phyloP scores from a whole-genome alignment of 2,113 vertebrate species.

The Phrynocephalus versicolor region DNA sequence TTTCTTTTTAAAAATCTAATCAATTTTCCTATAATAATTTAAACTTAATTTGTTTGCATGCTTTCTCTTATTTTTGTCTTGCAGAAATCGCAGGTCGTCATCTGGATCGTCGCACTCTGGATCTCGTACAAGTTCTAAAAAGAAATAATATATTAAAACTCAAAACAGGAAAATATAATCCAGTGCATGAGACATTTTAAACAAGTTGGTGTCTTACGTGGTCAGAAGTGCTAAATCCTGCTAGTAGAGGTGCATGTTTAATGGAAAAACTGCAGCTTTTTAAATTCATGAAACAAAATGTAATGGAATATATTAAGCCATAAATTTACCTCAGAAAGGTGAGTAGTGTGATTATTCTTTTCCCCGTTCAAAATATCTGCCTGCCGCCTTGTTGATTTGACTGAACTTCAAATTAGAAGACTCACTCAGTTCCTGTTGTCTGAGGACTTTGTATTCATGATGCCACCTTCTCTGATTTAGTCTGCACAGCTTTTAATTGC shows the following conservation, averaged over 20 bases:
- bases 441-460: not conserved
- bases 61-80: slow-evolving; percentile 80
- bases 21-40: not conserved
- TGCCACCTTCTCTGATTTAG: not conserved
- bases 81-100: slow-evolving; percentile 88
- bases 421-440: not conserved
- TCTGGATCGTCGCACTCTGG: slow-evolving; percentile 96
- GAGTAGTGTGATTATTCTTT: slow-evolving; percentile 1
- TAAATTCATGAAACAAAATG: slow-evolving; percentile 71
- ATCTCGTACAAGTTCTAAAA: slow-evolving; percentile 95
- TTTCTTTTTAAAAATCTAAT: too few species aligned
- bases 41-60: slow-evolving; percentile 66
- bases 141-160: slow-evolving; percentile 87
- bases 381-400: slow-evolving; percentile 35
- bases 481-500: not conserved
- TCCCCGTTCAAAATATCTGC: not conserved
- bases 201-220: slow-evolving; percentile 80
- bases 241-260: slow-evolving; percentile 82
- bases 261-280: slow-evolving; percentile 74
- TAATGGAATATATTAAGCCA: slow-evolving; percentile 83
- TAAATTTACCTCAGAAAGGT: slow-evolving; percentile 64
- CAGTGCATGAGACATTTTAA: slow-evolving; percentile 80
- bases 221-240: slow-evolving; percentile 78
- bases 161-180: slow-evolving; percentile 64
- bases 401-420: not conserved